phyloP scores from a whole-genome alignment of 2,113 vertebrate species.

The Oryzias melastigma region DNA sequence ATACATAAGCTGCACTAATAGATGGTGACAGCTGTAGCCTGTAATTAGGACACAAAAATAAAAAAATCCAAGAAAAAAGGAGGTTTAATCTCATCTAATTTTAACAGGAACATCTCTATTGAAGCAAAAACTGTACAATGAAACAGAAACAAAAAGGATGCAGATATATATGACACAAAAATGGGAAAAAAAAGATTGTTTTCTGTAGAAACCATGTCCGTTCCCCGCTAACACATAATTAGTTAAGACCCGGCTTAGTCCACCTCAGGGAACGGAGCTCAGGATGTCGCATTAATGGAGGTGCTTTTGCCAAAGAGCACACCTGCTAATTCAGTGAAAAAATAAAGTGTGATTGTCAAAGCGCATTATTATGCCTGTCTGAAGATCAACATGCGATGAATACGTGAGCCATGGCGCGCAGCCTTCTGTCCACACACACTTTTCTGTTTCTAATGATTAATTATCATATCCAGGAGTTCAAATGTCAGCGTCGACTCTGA shows the following conservation, averaged over 20 bases:
- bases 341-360: constrained; percentile 47
- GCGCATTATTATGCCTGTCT: constrained; percentile 52
- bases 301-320: constrained; percentile 40
- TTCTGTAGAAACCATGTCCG: constrained; percentile 22
- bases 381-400: constrained; percentile 46
- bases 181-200: constrained; percentile 1
- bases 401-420: constrained; percentile 13
- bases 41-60: constrained; percentile 11
- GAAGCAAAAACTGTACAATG: background rate
- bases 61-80: background rate
- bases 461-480: constrained; percentile 60
- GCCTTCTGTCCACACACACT: constrained; percentile 33
- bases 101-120: too few species aligned
- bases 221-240: constrained; percentile 45
- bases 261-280: constrained; percentile 47
- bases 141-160: background rate
- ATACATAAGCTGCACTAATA: constrained; percentile 5
- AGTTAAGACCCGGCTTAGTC: constrained; percentile 54
- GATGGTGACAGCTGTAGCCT: constrained; percentile 6
- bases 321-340: constrained; percentile 59
- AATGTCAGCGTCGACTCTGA: constrained; percentile 59
- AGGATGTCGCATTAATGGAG: constrained; percentile 55
- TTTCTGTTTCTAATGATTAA: constrained; percentile 61
- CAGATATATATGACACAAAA: background rate
- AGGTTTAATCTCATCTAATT: background rate